Percentiles rank a stretch among this genome's conserved stretches.
Conservation (phyloP, 2,113 vertebrate genomes). For the Nestor notabilis region DNA sequence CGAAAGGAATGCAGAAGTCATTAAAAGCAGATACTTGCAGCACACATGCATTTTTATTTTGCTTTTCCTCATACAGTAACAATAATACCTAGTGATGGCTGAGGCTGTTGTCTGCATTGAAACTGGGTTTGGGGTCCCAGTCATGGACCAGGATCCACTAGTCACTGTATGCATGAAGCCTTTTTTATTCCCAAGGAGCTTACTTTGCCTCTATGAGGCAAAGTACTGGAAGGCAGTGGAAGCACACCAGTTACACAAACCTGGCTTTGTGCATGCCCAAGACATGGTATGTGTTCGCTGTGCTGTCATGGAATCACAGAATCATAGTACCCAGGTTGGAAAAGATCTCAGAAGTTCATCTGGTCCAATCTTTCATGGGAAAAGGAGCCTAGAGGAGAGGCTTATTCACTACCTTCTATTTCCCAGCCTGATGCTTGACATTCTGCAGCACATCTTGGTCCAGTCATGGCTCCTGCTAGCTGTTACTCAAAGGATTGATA, state of each 20-base stretch:
- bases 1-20: neutral
- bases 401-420: neutral
- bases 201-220: neutral
- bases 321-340: neutral
- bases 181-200: neutral
- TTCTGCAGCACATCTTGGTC: neutral
- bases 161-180: neutral
- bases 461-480: neutral
- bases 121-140: neutral
- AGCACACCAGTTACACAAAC: neutral
- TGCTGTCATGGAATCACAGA: neutral
- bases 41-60: neutral
- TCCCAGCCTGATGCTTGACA: neutral
- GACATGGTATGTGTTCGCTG: neutral
- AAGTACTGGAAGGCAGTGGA: neutral
- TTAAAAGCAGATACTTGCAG: neutral
- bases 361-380: neutral
- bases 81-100: neutral
- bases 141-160: neutral
- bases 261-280: neutral
- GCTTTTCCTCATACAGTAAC: neutral
- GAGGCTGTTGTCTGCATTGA: neutral
- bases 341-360: neutral
- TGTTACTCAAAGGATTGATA: neutral
- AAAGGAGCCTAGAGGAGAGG: neutral